Evolutionary conservation across 2,888 invertebrate species (phyloP).

Genomic region (Embidobia sp.): DNA sequence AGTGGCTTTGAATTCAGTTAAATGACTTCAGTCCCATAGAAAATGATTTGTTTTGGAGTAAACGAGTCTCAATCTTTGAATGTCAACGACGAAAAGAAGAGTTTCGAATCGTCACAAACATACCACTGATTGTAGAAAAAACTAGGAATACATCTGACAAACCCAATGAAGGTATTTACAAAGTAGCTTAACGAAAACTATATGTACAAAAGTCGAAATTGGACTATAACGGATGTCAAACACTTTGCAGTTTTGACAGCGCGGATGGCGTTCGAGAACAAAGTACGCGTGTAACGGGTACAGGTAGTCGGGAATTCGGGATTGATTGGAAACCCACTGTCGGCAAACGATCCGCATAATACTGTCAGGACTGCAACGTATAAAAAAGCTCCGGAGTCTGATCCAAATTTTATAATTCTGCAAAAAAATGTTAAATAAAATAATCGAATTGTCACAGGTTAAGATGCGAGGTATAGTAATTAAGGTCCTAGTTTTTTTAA

Average conservation of each 20-base stretch:
- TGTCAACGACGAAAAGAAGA: too few relatives aligned
- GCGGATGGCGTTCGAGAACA: slow-evolving; percentile 33
- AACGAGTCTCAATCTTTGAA: too few relatives aligned
- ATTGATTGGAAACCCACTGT: slow-evolving; percentile 57
- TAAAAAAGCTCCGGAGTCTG: slow-evolving; percentile 59
- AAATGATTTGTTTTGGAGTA: too few relatives aligned
- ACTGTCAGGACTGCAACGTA: slow-evolving; percentile 65
- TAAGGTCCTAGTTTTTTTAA: slow-evolving; percentile 45
- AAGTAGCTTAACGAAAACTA: background rate
- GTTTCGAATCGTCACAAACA: slow-evolving; percentile 38
- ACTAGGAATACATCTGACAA: slow-evolving; percentile 36
- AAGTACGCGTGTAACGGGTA: slow-evolving; percentile 3
- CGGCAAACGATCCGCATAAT: slow-evolving; percentile 61
- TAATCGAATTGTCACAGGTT: slow-evolving; percentile 40
- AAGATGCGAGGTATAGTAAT: background rate
- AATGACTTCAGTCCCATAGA: too few relatives aligned
- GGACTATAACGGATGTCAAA: slow-evolving; percentile 26
- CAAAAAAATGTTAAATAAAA: slow-evolving; percentile 58
- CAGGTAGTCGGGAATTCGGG: slow-evolving; percentile 17
- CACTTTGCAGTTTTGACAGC: slow-evolving; percentile 61
- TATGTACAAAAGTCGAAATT: slow-evolving; percentile 19
- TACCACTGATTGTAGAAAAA: slow-evolving; percentile 20
- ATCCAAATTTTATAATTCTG: slow-evolving; percentile 63
- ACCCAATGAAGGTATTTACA: slow-evolving; percentile 20
- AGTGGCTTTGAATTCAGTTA: too few relatives aligned